phyloP scores from a whole-genome alignment of 2,888 invertebrate species.

The Sisyra nigra region DNA sequence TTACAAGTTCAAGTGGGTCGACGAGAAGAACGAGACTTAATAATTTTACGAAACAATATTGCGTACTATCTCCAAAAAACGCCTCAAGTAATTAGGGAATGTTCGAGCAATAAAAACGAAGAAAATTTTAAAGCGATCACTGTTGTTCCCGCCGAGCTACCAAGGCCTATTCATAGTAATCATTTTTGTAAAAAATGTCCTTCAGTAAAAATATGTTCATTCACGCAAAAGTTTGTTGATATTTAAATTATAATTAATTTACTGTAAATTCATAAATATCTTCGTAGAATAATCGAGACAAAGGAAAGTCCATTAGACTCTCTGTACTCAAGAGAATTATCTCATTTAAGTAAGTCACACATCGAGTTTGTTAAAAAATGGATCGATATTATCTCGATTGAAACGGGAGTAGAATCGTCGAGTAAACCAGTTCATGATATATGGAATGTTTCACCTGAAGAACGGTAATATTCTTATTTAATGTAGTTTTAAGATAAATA shows the following conservation, averaged over 20 bases:
- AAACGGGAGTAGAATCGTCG: slow-evolving; percentile 33
- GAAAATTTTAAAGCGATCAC: slow-evolving; percentile 3
- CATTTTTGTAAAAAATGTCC: slow-evolving; percentile 56
- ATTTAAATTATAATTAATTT: slow-evolving; percentile 19
- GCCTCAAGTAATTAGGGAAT: slow-evolving; percentile 13
- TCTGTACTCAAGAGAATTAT: slow-evolving; percentile 28
- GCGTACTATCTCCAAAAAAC: slow-evolving; percentile 41
- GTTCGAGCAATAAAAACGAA: slow-evolving; percentile 11
- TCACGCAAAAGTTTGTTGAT: slow-evolving; percentile 46
- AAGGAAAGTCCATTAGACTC: not conserved
- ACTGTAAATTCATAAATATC: no score
- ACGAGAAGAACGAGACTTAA: slow-evolving; percentile 58
- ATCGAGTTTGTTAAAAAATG: slow-evolving; percentile 71
- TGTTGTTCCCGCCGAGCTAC: slow-evolving; percentile 34
- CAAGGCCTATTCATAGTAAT: slow-evolving; percentile 62
- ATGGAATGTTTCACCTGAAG: slow-evolving; percentile 43
- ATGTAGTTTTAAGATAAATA: slow-evolving; percentile 1
- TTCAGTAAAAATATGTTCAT: slow-evolving; percentile 60
- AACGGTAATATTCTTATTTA: slow-evolving; percentile 29
- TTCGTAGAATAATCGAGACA: slow-evolving; percentile 36
- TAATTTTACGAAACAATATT: slow-evolving; percentile 70
- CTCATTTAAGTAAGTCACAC: slow-evolving; percentile 46
- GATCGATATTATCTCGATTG: slow-evolving; percentile 57
- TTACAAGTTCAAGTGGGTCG: slow-evolving; percentile 51
- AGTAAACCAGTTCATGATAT: slow-evolving; percentile 34